phyloP scores from a whole-genome alignment of 2,113 vertebrate genomes.

The Rhineura floridana region DNA sequence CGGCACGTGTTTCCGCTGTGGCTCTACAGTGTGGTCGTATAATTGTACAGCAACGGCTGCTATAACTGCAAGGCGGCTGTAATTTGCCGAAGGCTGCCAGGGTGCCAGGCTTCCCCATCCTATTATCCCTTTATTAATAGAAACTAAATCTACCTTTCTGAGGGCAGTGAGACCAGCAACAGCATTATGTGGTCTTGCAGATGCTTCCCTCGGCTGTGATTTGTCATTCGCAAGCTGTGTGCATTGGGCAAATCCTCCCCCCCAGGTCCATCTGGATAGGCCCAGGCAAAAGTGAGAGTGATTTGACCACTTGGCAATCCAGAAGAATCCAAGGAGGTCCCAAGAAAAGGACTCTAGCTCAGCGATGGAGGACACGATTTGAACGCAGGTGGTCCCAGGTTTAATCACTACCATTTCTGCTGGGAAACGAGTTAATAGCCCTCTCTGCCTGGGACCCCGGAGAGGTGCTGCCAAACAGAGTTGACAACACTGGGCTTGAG shows the following conservation, averaged over 20 bases:
- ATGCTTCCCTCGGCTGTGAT: neutral
- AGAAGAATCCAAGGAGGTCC: neutral
- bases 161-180: slow-evolving; percentile 23
- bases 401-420: neutral
- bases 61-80: slow-evolving; percentile 43
- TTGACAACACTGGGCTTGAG: neutral
- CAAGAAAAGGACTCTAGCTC: neutral
- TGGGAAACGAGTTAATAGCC: no score
- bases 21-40: slow-evolving; percentile 27
- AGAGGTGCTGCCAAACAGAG: neutral
- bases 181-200: slow-evolving; percentile 35
- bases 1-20: slow-evolving; percentile 24
- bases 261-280: neutral
- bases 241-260: no score
- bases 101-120: slow-evolving; percentile 51
- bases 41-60: slow-evolving; percentile 62
- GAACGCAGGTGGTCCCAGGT: neutral
- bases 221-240: neutral
- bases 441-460: neutral
- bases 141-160: slow-evolving; percentile 63
- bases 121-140: slow-evolving; percentile 67
- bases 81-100: slow-evolving; percentile 49
- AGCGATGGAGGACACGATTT: neutral
- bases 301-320: no score
- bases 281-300: neutral